Conservation (phyloP, 2,888 invertebrate species). For the Cerastis leucographa region DNA sequence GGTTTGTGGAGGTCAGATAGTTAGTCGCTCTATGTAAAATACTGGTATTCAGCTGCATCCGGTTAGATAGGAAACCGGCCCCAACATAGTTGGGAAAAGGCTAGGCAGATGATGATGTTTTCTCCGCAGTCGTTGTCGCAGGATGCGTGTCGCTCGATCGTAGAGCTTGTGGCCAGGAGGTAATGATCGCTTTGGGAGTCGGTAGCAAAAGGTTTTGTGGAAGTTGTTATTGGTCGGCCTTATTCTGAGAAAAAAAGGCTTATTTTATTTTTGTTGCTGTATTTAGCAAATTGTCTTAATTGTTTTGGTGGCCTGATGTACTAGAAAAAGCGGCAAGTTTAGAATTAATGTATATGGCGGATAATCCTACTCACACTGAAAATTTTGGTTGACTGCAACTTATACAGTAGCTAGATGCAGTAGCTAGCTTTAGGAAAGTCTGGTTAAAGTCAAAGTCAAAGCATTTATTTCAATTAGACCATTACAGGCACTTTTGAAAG, state of each 20-base stretch:
- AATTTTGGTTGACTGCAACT: background rate
- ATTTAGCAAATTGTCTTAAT: no score
- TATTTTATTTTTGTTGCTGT: slow-evolving; percentile 10
- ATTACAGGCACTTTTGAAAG: no score
- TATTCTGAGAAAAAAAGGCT: background rate
- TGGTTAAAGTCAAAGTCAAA: no score
- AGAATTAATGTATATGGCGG: background rate
- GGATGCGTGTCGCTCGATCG: background rate
- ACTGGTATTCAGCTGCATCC: no score
- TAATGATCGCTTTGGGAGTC: background rate
- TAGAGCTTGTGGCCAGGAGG: background rate
- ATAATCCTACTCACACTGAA: background rate
- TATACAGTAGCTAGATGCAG: background rate
- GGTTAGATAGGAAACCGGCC: no score
- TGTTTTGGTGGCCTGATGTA: background rate
- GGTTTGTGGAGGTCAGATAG: no score
- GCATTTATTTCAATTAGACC: no score
- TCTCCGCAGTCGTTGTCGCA: background rate
- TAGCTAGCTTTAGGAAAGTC: background rate
- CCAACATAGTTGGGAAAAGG: no score
- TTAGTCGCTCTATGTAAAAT: no score
- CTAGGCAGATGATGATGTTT: no score
- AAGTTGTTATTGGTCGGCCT: background rate
- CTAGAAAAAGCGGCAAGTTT: background rate
- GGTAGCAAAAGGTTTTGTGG: background rate